These are phyloP conservation scores for Diaprepes abbreviatus DNA, from an alignment of 2,888 invertebrate genomes.

Conservation along the genomic window DNA sequence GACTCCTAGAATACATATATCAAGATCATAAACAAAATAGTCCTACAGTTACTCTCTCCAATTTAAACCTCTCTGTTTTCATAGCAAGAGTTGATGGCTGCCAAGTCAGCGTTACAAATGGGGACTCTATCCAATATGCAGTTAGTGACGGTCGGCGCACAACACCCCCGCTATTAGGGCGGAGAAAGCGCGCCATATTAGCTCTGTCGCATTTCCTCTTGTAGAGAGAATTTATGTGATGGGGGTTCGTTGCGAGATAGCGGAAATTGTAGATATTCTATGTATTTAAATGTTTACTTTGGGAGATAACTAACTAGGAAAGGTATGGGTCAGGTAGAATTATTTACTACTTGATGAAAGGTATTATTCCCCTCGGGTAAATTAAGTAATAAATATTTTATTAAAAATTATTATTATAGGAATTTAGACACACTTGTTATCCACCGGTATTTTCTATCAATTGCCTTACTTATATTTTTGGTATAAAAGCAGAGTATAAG, in stretches of 20 bases:
- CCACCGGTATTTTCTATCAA: too few species aligned
- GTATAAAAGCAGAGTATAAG: too few species aligned
- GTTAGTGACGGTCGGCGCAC: conserved; percentile 60
- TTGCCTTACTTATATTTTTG: too few species aligned
- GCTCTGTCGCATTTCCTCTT: conserved; percentile 20
- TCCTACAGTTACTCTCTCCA: not conserved
- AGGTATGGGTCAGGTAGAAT: not conserved
- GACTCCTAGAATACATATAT: too few species aligned
- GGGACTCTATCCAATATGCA: conserved; percentile 61
- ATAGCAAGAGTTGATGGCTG: conserved; percentile 53
- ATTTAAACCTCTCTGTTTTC: conserved; percentile 53
- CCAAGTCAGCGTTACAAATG: conserved; percentile 61
- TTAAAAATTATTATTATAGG: too few species aligned
- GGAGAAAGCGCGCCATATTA: conserved; percentile 49
- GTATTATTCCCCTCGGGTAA: too few species aligned
- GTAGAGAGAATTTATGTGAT: not conserved
- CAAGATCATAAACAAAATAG: too few species aligned
- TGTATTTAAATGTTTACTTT: conserved; percentile 10
- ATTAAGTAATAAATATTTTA: too few species aligned
- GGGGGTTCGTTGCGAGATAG: not conserved
- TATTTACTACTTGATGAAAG: too few species aligned
- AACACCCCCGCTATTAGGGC: conserved; percentile 51
- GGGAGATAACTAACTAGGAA: not conserved
- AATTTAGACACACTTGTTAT: too few species aligned
- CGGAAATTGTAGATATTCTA: not conserved